phyloP scores from a whole-genome alignment of 1,140 invertebrate genomes.

The Heliconius hewitsoni region DNA sequence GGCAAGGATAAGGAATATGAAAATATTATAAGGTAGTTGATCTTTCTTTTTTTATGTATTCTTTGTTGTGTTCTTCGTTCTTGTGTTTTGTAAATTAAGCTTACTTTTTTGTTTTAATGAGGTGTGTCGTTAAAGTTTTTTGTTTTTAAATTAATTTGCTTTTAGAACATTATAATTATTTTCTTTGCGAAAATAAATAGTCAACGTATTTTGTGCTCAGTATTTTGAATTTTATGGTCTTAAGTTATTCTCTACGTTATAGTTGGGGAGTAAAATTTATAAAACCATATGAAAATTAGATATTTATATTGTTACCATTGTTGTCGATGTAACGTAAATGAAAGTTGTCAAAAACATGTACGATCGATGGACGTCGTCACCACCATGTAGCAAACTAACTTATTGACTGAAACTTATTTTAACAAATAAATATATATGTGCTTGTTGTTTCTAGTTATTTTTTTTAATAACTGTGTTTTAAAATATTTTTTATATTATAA shows the following conservation, averaged over 20 bases:
- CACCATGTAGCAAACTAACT: too few species aligned
- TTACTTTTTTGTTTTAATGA: background rate
- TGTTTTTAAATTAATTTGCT: background rate
- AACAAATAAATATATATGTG: background rate
- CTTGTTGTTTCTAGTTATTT: background rate
- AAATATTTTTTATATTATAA: conserved; percentile 23
- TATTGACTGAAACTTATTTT: background rate
- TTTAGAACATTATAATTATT: background rate
- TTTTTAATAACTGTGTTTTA: background rate
- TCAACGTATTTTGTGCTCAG: too few species aligned
- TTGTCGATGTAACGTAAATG: background rate
- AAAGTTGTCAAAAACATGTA: background rate
- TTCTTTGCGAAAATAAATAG: too few species aligned
- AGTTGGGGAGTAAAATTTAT: background rate
- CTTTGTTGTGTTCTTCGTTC: background rate
- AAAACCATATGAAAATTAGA: background rate
- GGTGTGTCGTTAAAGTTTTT: background rate
- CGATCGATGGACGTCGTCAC: too few species aligned
- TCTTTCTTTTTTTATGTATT: background rate
- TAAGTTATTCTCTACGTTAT: background rate
- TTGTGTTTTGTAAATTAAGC: background rate
- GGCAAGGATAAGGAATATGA: conserved; percentile 99
- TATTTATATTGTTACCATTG: background rate
- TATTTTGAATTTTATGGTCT: too few species aligned
- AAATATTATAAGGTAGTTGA: conserved; percentile 96